These are phyloP conservation scores for Erythrocercus mccallii DNA, from an alignment of 2,113 vertebrate genomes.

Conservation along the genomic window DNA sequence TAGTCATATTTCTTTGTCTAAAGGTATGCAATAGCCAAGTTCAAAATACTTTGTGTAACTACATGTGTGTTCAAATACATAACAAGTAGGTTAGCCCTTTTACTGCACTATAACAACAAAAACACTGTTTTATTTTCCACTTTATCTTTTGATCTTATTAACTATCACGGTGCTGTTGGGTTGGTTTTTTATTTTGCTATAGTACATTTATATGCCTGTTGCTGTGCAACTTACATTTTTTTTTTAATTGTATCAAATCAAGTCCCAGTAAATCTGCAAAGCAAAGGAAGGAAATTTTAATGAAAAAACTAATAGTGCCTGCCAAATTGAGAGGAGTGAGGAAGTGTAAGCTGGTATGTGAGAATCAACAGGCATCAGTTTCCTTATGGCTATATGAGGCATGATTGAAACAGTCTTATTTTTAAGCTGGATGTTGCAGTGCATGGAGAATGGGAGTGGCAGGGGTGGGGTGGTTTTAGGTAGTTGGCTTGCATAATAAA, in stretches of 20 bases:
- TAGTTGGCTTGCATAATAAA: slow-evolving; percentile 15
- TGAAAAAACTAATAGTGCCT: not conserved
- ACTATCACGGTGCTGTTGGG: not conserved
- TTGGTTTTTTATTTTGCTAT: not conserved
- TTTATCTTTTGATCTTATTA: not conserved
- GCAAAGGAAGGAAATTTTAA: not conserved
- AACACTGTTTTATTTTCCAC: not conserved
- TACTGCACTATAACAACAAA: not conserved
- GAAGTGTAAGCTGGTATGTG: not conserved
- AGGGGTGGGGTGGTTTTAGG: not conserved
- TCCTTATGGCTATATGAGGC: not conserved
- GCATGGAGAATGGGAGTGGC: slow-evolving; percentile 8
- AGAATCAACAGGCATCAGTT: not conserved
- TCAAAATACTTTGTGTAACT: not conserved
- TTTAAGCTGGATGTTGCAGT: slow-evolving; percentile 20
- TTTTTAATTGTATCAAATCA: not conserved
- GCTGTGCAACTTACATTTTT: not conserved
- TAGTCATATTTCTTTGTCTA: not conserved
- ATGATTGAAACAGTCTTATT: slow-evolving; percentile 7
- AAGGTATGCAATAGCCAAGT: not conserved
- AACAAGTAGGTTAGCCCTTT: not conserved
- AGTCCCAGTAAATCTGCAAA: not conserved
- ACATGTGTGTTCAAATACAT: not conserved
- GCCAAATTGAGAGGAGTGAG: not conserved
- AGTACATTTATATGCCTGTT: not conserved